Evolutionary conservation across 1,140 invertebrate genomes (phyloP).

Genomic region (Papilio polyxenes): DNA sequence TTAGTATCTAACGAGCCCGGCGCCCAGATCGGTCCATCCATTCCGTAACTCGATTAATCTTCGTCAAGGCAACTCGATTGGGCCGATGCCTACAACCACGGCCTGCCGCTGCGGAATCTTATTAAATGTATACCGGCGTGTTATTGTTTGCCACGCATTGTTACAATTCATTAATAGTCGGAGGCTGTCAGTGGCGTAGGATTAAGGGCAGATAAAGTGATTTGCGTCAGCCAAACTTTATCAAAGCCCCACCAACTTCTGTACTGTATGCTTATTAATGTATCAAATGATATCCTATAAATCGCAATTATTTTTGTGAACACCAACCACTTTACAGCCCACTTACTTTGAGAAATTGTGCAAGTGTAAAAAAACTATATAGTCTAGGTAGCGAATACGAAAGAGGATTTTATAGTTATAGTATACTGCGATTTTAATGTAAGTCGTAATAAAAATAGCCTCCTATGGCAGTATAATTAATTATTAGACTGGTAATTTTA

Average conservation of each 20-base stretch:
- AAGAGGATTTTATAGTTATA: slow-evolving; percentile 17
- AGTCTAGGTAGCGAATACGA: slow-evolving; percentile 8
- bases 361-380: no score
- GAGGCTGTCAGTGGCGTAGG: slow-evolving; percentile 55
- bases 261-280: slow-evolving; percentile 27
- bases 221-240: slow-evolving; percentile 30
- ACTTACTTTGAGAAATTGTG: slow-evolving; percentile 30
- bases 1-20: slow-evolving; percentile 49
- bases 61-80: slow-evolving; percentile 69
- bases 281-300: slow-evolving; percentile 27
- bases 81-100: slow-evolving; percentile 59
- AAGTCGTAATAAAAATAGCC: neutral
- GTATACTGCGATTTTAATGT: neutral
- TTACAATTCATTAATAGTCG: slow-evolving; percentile 73
- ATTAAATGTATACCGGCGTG: slow-evolving; percentile 60
- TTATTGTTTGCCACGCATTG: slow-evolving; percentile 70
- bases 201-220: slow-evolving; percentile 49
- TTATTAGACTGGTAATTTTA: neutral
- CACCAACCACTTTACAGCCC: slow-evolving; percentile 36
- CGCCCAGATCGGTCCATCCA: slow-evolving; percentile 46
- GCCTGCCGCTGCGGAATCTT: slow-evolving; percentile 69
- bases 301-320: slow-evolving; percentile 37
- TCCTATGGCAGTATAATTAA: neutral
- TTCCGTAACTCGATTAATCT: slow-evolving; percentile 63
- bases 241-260: slow-evolving; percentile 33